A percentile compares a stretch with the other conserved stretches of the same genome.
These are phyloP conservation scores for Hipparchia semele DNA, from an alignment of 2,888 invertebrate species.

Conservation along the genomic window DNA sequence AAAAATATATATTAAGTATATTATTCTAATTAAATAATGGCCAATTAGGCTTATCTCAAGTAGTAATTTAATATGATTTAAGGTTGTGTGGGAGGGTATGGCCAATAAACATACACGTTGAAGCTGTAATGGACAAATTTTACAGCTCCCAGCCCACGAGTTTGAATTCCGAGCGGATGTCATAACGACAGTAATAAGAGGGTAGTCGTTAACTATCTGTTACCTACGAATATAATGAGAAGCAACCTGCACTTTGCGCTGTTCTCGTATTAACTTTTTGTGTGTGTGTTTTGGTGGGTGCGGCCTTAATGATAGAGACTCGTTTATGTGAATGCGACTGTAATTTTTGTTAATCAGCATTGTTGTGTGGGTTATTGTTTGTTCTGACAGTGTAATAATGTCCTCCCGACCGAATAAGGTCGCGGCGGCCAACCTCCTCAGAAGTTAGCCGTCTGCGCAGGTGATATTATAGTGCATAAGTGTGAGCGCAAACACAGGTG, in stretches of 20 bases:
- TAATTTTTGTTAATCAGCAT: slow-evolving; percentile 9
- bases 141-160: slow-evolving; percentile 20
- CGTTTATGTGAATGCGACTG: slow-evolving; percentile 14
- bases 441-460: too few species aligned
- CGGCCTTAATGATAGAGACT: slow-evolving; percentile 25
- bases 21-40: too few species aligned
- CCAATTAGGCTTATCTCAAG: too few species aligned
- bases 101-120: slow-evolving; percentile 2
- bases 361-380: slow-evolving; percentile 7
- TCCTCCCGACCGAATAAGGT: too few species aligned
- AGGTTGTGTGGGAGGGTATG: slow-evolving; percentile 3
- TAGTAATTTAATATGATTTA: neutral
- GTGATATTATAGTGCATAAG: too few species aligned
- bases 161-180: slow-evolving; percentile 33
- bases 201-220: slow-evolving; percentile 41
- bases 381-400: neutral
- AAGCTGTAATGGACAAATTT: slow-evolving; percentile 11
- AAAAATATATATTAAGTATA: too few species aligned
- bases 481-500: too few species aligned
- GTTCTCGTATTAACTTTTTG: slow-evolving; percentile 40
- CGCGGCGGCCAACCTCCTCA: too few species aligned
- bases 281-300: slow-evolving; percentile 17
- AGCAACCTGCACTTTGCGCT: slow-evolving; percentile 43
- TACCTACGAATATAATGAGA: slow-evolving; percentile 42
- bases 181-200: slow-evolving; percentile 40